A percentile compares a stretch with the other conserved stretches of the same genome.
Conservation (phyloP, 1,140 invertebrate genomes). For the Bombus picipes region DNA sequence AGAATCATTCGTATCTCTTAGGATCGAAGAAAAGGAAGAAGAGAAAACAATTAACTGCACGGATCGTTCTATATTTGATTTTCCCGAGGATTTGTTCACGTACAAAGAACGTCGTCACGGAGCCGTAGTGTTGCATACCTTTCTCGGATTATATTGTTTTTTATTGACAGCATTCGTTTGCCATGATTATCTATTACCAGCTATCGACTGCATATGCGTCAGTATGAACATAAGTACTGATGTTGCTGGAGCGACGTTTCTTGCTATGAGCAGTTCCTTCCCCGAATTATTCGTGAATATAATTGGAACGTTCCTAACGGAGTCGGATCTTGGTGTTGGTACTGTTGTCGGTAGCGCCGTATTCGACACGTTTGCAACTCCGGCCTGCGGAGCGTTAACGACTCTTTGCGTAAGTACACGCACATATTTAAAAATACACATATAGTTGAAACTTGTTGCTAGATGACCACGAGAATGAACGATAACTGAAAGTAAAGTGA, state of each 20-base stretch:
- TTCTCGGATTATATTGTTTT: conserved; percentile 91
- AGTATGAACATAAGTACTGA: conserved; percentile 89
- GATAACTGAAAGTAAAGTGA: background rate
- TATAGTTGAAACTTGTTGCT: background rate
- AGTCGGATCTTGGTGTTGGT: conserved; percentile 92
- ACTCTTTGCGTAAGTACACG: conserved; percentile 86
- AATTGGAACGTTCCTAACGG: conserved; percentile 90
- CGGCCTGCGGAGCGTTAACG: conserved; percentile 90
- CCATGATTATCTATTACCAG: conserved; percentile 93
- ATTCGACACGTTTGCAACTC: conserved; percentile 94
- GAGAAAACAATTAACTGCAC: conserved; percentile 73
- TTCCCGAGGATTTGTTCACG: conserved; percentile 84
- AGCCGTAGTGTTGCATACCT: conserved; percentile 88
- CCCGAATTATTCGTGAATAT: conserved; percentile 96
- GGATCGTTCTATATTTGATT: conserved; percentile 82
- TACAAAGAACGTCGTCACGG: conserved; percentile 86
- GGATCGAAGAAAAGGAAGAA: background rate
- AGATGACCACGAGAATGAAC: background rate
- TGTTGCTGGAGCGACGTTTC: conserved; percentile 95
- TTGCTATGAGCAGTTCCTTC: conserved; percentile 94
- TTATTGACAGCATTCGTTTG: conserved; percentile 91
- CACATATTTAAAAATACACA: background rate
- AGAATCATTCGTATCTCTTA: background rate
- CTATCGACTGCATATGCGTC: conserved; percentile 91
- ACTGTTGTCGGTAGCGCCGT: conserved; percentile 94